Percentiles rank a stretch among this genome's conserved stretches.
phyloP scores from a whole-genome alignment of 2,797 vertebrate genomes.

The Huso huso region DNA sequence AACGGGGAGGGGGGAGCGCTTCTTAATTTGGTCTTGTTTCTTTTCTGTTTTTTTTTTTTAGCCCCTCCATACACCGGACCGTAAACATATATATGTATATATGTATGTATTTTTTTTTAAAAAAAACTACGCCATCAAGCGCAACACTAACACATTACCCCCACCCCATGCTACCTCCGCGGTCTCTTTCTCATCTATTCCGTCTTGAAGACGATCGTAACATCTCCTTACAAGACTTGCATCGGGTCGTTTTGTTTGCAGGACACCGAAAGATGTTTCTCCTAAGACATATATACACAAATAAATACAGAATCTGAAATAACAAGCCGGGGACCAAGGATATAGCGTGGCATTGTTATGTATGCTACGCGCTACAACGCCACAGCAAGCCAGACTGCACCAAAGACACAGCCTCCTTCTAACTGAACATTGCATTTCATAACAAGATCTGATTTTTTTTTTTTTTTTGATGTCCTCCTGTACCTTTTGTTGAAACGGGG shows the following conservation, averaged over 20 bases:
- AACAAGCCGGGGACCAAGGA: constrained; percentile 25
- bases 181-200: constrained; percentile 25
- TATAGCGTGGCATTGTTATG: constrained; percentile 19
- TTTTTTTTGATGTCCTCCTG: constrained; percentile 13
- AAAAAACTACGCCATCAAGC: constrained; percentile 30
- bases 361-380: constrained; percentile 26
- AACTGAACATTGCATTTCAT: constrained; percentile 19
- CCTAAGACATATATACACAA: constrained; percentile 12
- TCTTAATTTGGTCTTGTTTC: no score
- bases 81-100: not conserved
- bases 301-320: not conserved
- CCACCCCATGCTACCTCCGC: constrained; percentile 19
- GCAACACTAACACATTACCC: constrained; percentile 20
- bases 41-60: no score
- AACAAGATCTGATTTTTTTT: constrained; percentile 19
- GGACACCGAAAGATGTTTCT: constrained; percentile 10
- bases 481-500: constrained; percentile 21
- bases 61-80: no score
- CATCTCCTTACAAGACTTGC: constrained; percentile 22
- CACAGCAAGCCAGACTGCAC: constrained; percentile 23
- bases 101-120: no score
- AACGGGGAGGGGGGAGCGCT: no score
- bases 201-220: constrained; percentile 26
- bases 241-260: constrained; percentile 13
- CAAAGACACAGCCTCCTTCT: constrained; percentile 22